These are phyloP conservation scores for Caenorhabditis sp. DNA, from an alignment of 2,888 invertebrate species.

Conservation along the genomic window DNA sequence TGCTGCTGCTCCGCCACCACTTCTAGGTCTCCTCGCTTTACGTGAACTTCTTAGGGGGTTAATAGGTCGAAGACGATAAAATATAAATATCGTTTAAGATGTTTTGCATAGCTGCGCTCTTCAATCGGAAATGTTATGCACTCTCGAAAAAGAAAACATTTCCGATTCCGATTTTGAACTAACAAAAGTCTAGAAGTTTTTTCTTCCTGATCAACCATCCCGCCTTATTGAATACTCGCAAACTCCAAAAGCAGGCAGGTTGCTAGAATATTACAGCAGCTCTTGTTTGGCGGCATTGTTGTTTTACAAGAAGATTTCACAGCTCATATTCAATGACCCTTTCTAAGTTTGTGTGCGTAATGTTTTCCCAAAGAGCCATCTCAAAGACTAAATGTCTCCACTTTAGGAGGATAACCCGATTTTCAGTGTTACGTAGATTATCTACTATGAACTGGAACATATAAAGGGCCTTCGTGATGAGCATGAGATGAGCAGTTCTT, in stretches of 20 bases:
- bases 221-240: not conserved
- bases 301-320: slow-evolving; percentile 10
- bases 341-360: not conserved
- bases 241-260: slow-evolving; percentile 7
- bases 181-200: not conserved
- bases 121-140: slow-evolving; percentile 12
- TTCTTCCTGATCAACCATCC: not conserved
- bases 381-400: not conserved
- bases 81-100: not conserved
- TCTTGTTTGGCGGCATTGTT: slow-evolving; percentile 37
- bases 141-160: slow-evolving; percentile 29
- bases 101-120: slow-evolving; percentile 20
- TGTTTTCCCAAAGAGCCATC: slow-evolving; percentile 2
- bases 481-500: no score
- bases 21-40: not conserved
- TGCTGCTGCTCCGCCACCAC: not conserved
- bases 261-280: slow-evolving; percentile 54
- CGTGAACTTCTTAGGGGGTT: not conserved
- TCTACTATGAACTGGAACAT: no score
- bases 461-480: no score
- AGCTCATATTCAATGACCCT: slow-evolving; percentile 19
- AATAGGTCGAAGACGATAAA: slow-evolving; percentile 38
- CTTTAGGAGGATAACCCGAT: not conserved
- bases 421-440: not conserved
- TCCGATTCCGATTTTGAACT: slow-evolving; percentile 13